These are phyloP conservation scores for Lobophora halterata DNA, from an alignment of 2,888 invertebrate species.

Conservation along the genomic window DNA sequence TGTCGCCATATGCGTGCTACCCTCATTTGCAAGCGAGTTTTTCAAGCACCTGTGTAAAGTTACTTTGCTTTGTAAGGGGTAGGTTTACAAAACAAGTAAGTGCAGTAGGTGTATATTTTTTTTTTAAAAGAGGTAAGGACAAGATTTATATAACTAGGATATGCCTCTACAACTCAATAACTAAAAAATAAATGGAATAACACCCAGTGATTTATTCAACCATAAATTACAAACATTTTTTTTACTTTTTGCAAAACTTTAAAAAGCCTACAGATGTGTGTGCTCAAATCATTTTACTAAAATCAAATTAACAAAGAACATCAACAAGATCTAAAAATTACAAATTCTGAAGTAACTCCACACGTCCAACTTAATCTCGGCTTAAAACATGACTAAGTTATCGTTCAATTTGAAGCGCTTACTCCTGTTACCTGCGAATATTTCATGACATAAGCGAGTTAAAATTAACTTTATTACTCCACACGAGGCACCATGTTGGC, in stretches of 20 bases:
- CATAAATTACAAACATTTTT: no score
- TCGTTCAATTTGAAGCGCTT: conserved; percentile 39
- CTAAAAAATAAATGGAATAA: no score
- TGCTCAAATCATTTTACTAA: no score
- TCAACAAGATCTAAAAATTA: conserved; percentile 14
- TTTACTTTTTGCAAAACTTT: no score
- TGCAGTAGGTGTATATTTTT: no score
- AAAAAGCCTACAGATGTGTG: no score
- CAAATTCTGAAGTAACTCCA: conserved; percentile 11
- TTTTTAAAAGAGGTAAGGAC: no score
- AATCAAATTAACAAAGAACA: conserved; percentile 4
- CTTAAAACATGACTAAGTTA: conserved; percentile 40
- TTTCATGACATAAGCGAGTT: conserved; percentile 57
- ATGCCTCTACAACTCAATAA: no score
- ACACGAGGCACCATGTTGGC: conserved; percentile 37
- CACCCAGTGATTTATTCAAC: no score
- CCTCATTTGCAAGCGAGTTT: conserved; percentile 79
- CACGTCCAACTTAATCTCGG: conserved; percentile 36
- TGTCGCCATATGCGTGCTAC: conserved; percentile 69
- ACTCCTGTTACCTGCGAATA: conserved; percentile 47
- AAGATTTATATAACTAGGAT: no score
- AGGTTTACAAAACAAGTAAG: no score
- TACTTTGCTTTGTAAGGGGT: no score
- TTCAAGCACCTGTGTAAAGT: conserved; percentile 65
- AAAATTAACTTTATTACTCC: conserved; percentile 50